These are phyloP conservation scores for Bufo gargarizans DNA, from an alignment of 2,113 vertebrate genomes.

Conservation along the genomic window DNA sequence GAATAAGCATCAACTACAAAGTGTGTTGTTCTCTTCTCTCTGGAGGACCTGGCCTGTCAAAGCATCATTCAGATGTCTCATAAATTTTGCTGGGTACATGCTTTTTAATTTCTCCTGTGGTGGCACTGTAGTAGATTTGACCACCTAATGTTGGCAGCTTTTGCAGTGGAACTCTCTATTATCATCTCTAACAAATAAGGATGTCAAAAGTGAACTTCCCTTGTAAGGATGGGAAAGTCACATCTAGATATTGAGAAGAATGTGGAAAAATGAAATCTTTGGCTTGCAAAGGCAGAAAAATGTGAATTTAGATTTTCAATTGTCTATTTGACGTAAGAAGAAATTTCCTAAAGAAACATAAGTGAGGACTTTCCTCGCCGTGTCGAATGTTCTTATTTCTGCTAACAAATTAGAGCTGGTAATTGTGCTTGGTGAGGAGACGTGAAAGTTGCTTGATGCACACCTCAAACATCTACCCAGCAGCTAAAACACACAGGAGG, in stretches of 20 bases:
- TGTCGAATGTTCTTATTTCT: slow-evolving; percentile 3
- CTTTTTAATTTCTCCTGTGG: neutral
- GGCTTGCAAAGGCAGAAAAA: too few relatives aligned
- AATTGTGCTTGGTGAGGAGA: slow-evolving; percentile 9
- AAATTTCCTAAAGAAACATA: neutral
- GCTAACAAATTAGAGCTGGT: slow-evolving; percentile 29
- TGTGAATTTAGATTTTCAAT: neutral
- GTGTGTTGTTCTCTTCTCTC: too few relatives aligned
- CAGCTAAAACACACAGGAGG: slow-evolving; percentile 24
- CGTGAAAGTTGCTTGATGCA: slow-evolving; percentile 22
- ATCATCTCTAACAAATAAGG: neutral
- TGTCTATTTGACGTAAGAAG: neutral
- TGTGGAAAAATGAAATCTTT: neutral
- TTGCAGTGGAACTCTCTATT: neutral
- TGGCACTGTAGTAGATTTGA: neutral
- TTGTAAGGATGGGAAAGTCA: neutral
- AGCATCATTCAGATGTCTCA: neutral
- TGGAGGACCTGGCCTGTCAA: neutral
- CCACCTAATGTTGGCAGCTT: neutral
- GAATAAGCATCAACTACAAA: too few relatives aligned
- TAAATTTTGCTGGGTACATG: neutral
- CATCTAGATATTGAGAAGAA: neutral
- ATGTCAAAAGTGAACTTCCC: neutral
- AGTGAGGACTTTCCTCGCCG: neutral
- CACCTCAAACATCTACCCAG: slow-evolving; percentile 24